Evolutionary conservation across 2,888 invertebrate genomes (phyloP), one percentile per base, ranked within the genome.

Genomic region (Xylota segnis): DNA sequence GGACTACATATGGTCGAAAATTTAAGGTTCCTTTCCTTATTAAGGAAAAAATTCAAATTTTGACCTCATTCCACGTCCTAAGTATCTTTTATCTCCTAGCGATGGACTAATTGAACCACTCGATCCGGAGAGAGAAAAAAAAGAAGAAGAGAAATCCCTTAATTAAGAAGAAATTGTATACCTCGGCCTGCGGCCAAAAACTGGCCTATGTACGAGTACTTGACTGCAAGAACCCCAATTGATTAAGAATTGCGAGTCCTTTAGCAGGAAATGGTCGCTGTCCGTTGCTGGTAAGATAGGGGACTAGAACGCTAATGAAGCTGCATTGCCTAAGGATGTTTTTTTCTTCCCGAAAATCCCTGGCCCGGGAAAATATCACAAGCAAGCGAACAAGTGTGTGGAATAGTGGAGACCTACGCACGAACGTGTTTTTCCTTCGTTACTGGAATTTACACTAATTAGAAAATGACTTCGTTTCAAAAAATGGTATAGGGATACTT

Each of bases 51-150:
- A 50, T 18, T 18, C 18, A 50, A 18, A 18, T 50, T 50, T 10
- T 50, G 18, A 23, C 50, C 45, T 7, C 45, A 45, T 43, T 43
- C 10, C 1, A 50, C 18, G 18, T 47, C 9, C 23, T 23, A 10
- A 2, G n/a, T 23, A 50, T 10, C 23, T 50, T 23, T 23, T 50
- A 23, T 23, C 23, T 50, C 7, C 9, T 3, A 50, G 23, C 23
- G 50, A 50, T 12, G 18, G 23, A 50, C 50, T 50, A 50, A 50
- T 50, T 50, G 50, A 50, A 50, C 23, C 50, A 50, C 50, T 50
- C 50, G 50, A 23, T 23, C 18, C 23, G 50, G 23, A 50, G 18
- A 45, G n/a, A 43, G 14, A 43, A 43, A 43, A 43, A 43, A 43
- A n/a, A 1, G 40, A 12, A n/a, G 6, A 5, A 5, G 32, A 34